Percentiles rank a stretch among this genome's conserved stretches.
Conservation (phyloP, 1,140 invertebrate species). For the Monochamus saltuarius region DNA sequence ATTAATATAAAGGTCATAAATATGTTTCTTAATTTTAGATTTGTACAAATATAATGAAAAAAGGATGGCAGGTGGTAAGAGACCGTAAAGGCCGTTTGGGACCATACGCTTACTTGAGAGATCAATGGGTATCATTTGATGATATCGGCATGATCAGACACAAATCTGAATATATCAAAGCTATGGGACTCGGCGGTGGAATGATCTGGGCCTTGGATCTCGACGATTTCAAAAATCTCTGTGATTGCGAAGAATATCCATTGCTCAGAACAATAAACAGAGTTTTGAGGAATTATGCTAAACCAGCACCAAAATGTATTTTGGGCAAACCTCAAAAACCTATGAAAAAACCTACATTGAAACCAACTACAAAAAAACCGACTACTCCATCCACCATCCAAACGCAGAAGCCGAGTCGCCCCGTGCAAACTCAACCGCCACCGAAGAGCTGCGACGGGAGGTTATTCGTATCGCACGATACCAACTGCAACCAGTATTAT, state of each 20-base stretch:
- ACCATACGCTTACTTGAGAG: conserved; percentile 70
- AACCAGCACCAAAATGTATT: conserved; percentile 47
- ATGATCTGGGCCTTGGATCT: conserved; percentile 87
- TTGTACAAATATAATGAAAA: conserved; percentile 64
- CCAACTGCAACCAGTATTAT: conserved; percentile 78
- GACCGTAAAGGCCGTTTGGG: conserved; percentile 71
- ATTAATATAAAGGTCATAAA: not conserved
- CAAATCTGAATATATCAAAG: conserved; percentile 73
- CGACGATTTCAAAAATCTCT: conserved; percentile 71
- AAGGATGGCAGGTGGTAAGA: conserved; percentile 68
- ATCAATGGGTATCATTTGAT: conserved; percentile 86
- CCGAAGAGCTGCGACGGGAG: conserved; percentile 57
- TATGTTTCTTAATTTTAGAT: too few relatives aligned
- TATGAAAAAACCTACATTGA: conserved; percentile 7
- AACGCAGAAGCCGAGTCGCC: conserved; percentile 1
- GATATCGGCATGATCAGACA: conserved; percentile 71
- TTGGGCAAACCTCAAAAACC: conserved; percentile 35
- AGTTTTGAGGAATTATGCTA: conserved; percentile 65
- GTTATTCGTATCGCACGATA: conserved; percentile 63
- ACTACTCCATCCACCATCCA: not conserved
- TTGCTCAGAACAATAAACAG: conserved; percentile 76
- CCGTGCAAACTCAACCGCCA: not conserved
- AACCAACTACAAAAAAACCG: not conserved
- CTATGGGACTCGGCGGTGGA: conserved; percentile 74
- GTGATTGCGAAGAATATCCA: conserved; percentile 77